Base-by-base conservation (phyloP, 1,140 invertebrate genomes). In the Drosophila sucinea region DNA sequence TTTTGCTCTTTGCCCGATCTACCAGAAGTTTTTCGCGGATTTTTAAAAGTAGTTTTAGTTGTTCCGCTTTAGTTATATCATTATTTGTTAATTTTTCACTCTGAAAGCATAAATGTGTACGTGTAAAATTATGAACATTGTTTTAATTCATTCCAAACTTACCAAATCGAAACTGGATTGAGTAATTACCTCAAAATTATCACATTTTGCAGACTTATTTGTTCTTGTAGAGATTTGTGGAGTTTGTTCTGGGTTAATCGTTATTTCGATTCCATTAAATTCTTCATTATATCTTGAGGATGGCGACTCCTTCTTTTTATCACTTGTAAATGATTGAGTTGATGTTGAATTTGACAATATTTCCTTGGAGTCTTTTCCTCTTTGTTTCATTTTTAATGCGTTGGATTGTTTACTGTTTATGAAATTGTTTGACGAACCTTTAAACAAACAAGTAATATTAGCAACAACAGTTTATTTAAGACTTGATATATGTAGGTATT, bases 1-100 rank as follows among this genome's bases (percentile, higher is more conserved):
- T 81, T 69, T 84, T 78, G 6, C 81, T 76, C 32, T 78, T 77
- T 7, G 78, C 73, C 17, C 81, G 71, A 76, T 84, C 74, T 27
- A 84, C 47, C 33, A 84, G 51, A n/a, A 73, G 55, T 47, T 80
- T 80, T 54, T 84, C 78, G 1, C 81, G 71, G 35, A 80, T 73
- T 73, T 81, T 81, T 1, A 38, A 38, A 25, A 58, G 56, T 6
- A 25, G 8, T 25, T 38, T 25, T 7, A 58, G 1, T 10, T 58
- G 56, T 6, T 58, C 56, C 17, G 56, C 17, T 11, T 58, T 58
- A 25, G 17, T 38, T 38, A 35, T 58, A 3, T 35, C 56, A 23
- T 8, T 25, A 38, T 38, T 35, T 25, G 23, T 38, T 10, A 23
- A 38, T 58, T 58, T 35, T 6, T 58, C 32, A 25, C 56, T 10